Base-by-base conservation (phyloP, 37 sponge, comb jelly and placozoan genomes). In the Hexactinellida sp. region DNA sequence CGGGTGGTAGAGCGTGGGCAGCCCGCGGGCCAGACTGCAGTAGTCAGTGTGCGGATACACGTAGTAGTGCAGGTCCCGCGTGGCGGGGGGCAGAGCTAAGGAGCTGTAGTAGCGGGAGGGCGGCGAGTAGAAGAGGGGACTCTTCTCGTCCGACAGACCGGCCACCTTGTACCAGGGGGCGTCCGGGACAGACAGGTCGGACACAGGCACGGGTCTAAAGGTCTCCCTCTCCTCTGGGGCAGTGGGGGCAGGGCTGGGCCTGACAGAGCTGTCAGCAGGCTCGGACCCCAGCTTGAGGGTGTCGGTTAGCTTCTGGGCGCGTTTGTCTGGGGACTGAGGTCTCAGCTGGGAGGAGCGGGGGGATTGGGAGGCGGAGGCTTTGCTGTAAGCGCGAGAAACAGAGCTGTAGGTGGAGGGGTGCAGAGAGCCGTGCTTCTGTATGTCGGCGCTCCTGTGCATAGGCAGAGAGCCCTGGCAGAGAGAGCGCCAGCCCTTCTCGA, bases 401-500 rank as follows among this genome's bases (percentile, higher is more conserved):
- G 76, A 10, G 13, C 76, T 63, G 13, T 63, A 63, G 30, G 76
- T 63, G 25, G 76, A 63, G 3, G 76, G 76, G 30, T 63, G 76
- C 34, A 63, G 34, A 7, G 76, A 63, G 13, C 76, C 30, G 76
- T 63, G 76, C 13, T 63, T 63, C 34, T 63, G 76, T 25, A 28
- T 25, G 5, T 63, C 76, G 13, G 13, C 34, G 13, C 76, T 63
- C 34, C 76, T 10, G 13, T 63, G 76, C 76, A 63, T 63, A 25
- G 76, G 32, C 3, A 63, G 76, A 63, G 76, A 32, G 21, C 76
- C 76, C 25, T 63, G 19, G 34, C 76, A 63, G 5, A 63, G 76
- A 63, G 76, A 23, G 34, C 34, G 25, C 87, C 87, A 86, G n/a
- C 87, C 87, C 24, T 83, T 86, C 87, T 86, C 87, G 7, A 86